Evolutionary conservation across 1,140 invertebrate species (phyloP).

Genomic region (Onthophagus taurus): DNA sequence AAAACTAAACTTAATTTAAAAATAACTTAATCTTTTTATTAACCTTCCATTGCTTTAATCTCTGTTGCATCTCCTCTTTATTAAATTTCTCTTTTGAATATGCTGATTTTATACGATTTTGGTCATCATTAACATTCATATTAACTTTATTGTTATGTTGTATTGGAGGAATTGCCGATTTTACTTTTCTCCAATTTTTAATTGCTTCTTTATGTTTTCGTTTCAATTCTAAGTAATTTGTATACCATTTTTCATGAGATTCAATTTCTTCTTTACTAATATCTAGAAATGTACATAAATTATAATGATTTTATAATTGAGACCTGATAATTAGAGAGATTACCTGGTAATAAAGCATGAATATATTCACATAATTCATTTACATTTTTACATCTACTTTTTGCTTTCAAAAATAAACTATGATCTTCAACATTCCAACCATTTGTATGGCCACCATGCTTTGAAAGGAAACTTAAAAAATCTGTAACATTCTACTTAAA

Average conservation of each 20-base stretch:
- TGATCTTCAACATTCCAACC: conserved; percentile 44
- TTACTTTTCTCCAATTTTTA: conserved; percentile 38
- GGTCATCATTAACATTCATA: not conserved
- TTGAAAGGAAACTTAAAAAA: conserved; percentile 40
- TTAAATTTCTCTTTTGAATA: conserved; percentile 14
- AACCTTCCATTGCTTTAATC: conserved; percentile 16
- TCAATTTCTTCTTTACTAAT: conserved; percentile 32
- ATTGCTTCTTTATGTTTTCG: conserved; percentile 38
- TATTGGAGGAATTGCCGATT: conserved; percentile 12
- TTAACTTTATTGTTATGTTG: conserved; percentile 10
- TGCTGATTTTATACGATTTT: not conserved
- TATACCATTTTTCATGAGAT: conserved; percentile 40
- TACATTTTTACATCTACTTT: conserved; percentile 36
- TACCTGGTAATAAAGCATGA: conserved; percentile 28
- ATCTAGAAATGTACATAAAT: conserved; percentile 26
- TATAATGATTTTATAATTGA: conserved; percentile 14
- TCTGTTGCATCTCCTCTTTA: conserved; percentile 13
- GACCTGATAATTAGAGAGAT: conserved; percentile 4
- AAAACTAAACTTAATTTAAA: not conserved
- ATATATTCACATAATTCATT: conserved; percentile 21
- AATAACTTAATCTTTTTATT: not conserved
- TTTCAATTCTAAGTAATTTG: conserved; percentile 37
- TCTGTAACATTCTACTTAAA: conserved; percentile 41
- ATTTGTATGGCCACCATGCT: conserved; percentile 38
- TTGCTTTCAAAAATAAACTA: conserved; percentile 39